Evolutionary conservation across 2,113 vertebrate genomes (phyloP), one percentile per base, ranked within the genome.

Genomic region (Rousettus leschenaultii): DNA sequence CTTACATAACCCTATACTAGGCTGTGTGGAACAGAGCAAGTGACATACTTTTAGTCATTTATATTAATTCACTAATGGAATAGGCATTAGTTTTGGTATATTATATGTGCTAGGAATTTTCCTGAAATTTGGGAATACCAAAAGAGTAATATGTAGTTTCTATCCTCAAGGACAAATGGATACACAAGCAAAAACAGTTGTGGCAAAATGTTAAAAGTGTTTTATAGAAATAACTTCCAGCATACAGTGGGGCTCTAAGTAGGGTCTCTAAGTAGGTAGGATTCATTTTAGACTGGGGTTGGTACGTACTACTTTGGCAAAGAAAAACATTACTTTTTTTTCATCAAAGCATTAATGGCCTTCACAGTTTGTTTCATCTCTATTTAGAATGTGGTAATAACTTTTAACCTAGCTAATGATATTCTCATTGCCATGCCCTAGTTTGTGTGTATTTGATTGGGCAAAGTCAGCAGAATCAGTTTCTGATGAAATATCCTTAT

Each of bases 251-350:
- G 8, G 7, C 3, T 57, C 5, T 26, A 35, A 63, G 6, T 26
- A 10, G 38, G 13, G 0, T n/a, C n/a, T n/a, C n/a, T n/a, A n/a
- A n/a, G n/a, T n/a, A n/a, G n/a, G n/a, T n/a, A 86, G 4, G 18
- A 48, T 66, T 92, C 22, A 65, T 43, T 86, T 57, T 11, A 65
- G 12, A 7, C 45, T 77, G 8, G 8, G 3, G n/a, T 55, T 77
- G 1, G 6, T 43, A 15, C 19, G 1, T 30, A 48, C n/a, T 15
- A 22, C 4, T 89, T 35, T 2, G 1, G 3, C 35, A 38, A 0
- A 68, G 28, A 87, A 38, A 12, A 38, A 70, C 6, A 30, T 4
- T 3, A 45, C n/a, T 73, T 28, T 6, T 35, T 78, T 57, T 51
- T 78, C 33, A 40, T 43, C 16, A 59, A 77, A 92, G 63, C 16